phyloP scores from a whole-genome alignment of 2,113 vertebrate species.

The Nothoprocta pentlandii region DNA sequence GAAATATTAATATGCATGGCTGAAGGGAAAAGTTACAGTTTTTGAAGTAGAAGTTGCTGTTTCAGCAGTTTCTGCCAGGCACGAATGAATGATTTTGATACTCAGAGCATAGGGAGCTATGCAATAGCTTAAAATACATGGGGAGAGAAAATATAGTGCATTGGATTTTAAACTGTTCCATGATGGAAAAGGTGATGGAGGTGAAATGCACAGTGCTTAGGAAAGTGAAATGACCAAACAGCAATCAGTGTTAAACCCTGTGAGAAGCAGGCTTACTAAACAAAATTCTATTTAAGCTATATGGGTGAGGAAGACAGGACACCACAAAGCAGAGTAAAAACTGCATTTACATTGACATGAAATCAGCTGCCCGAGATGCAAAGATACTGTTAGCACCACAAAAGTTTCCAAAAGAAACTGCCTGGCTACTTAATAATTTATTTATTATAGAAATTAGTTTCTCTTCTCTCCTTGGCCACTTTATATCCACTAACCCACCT shows the following conservation, averaged over 20 bases:
- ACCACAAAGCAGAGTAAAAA: not conserved
- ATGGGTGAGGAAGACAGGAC: accelerated
- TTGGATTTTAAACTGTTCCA: not conserved
- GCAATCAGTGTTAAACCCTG: not conserved
- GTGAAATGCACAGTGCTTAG: not conserved
- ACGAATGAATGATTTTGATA: not conserved
- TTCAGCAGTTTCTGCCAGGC: not conserved
- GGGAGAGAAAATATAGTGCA: not conserved
- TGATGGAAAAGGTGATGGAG: not conserved
- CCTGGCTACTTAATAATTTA: no score
- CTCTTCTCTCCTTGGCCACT: not conserved
- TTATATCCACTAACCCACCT: not conserved
- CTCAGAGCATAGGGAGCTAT: not conserved
- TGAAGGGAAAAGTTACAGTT: not conserved
- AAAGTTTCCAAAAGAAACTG: not conserved
- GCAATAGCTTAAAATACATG: not conserved
- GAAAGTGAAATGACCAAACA: not conserved
- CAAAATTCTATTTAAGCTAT: accelerated
- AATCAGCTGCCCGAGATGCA: accelerated
- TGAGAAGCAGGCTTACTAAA: not conserved
- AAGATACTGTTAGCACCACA: not conserved
- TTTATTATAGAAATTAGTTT: not conserved
- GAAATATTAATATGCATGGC: accelerated
- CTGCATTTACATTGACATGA: not conserved
- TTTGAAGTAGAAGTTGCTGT: not conserved